Evolutionary conservation across 2,797 vertebrate species (phyloP), one percentile per base, ranked within the genome.

Genomic region (Chanos chanos): DNA sequence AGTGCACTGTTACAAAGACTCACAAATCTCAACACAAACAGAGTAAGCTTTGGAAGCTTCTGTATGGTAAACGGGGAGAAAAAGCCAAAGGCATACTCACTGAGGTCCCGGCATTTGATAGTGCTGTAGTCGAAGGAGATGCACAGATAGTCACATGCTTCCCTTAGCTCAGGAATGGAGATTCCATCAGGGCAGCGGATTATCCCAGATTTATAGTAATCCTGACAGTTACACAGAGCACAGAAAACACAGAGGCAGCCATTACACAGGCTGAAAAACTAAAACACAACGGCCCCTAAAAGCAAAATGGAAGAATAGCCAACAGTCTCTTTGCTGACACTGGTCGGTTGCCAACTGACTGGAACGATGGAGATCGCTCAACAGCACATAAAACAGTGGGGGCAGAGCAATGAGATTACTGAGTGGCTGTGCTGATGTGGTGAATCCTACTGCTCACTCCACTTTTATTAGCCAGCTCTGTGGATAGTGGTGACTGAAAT

Each of bases 101-200:
- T 98, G 62, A 99, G 95, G 88, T 99, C 97, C 91, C 96, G 93
- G 89, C 97, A 99, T 90, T 99, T 99, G 84, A 99, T 99, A 76
- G 97, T 99, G 85, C 96, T 96, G 72, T 97, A 99, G 84, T 99
- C 96, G 40, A 99, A 99, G 67, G 94, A 95, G 88, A 99, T 99
- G 87, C 96, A 99, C 77, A 99, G 95, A 92, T 99, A 99, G 89
- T 99, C 96, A 65, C 97, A 99, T 0, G 97, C 97, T 88, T 99
- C 97, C 82, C 96, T 92, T 78, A 99, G 57, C 77, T 99, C 97
- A 10, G 97, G 97, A 84, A 99, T 97, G 75, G 95, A 98, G 86
- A 99, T 99, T 76, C 97, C 97, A 87, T 99, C 96, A 72, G 97
- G 96, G 80, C 97, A 99, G 64, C 97, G 94, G 77, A 99, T 99